Evolutionary conservation across 2,113 vertebrate species (phyloP), one percentile per base, ranked within the genome.

Genomic region (Anarrhichthys ocellatus): DNA sequence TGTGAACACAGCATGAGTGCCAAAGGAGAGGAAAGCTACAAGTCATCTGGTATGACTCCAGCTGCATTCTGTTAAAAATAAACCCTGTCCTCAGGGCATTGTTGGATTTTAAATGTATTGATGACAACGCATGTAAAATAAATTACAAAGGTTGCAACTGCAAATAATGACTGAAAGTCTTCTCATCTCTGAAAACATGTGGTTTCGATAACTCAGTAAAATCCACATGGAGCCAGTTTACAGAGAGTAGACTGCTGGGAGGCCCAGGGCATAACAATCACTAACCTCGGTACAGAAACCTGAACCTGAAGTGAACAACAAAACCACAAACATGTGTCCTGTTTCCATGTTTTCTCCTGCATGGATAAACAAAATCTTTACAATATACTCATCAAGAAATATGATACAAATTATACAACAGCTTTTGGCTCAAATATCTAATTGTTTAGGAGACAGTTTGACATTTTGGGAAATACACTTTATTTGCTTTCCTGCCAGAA

Each of bases 131-230:
- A 9, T 27, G 6, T 6, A 1, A 62, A 44, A 54, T 38, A 42
- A 34, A 40, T 18, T 34, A 6, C 22, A 67, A 24, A 54, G n/a
- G 5, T 22, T 40, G 36, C 6, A 62, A 54, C 20, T 63, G 40
- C 1, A 50, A 40, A 56, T 6, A 9, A 4, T 32, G 4, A 27
- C 40, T 14, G 9, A 61, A 50, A 69, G 1, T 9, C 13, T 17
- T 73, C 18, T 42, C 44, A 64, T 81, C 29, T 50, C 27, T 32
- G 29, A 24, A 54, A 36, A 67, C 88, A 90, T 77, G 50, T 87
- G 86, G 52, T 58, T 89, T 73, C 42, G 22, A 72, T 88, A 74
- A 4, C 13, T 38, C 20, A 13, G 15, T 27, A 18, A 42, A 56
- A 48, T 71, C 68, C 66, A 68, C 9, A 32, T 20, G 56, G 63